phyloP scores from a whole-genome alignment of 2,888 invertebrate genomes.

The Alitta virens region DNA sequence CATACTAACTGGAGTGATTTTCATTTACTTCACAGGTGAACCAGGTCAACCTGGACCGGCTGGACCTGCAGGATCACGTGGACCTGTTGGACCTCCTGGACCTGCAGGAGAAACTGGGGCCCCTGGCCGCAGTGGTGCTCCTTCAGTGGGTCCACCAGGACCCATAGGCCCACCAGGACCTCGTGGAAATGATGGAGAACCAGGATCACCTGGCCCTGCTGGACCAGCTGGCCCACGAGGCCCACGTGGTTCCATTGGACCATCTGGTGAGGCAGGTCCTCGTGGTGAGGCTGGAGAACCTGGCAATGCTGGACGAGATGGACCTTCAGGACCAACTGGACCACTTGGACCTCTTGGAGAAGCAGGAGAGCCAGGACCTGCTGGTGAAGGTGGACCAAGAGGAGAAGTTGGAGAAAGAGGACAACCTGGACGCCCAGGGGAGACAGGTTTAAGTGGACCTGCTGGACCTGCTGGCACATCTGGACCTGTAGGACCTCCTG shows the following conservation, averaged over 20 bases:
- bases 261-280: conserved; percentile 18
- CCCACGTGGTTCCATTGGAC: background rate
- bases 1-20: background rate
- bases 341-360: conserved; percentile 20
- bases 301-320: conserved; percentile 28
- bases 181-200: background rate
- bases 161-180: conserved; percentile 12
- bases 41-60: conserved; percentile 16
- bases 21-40: background rate
- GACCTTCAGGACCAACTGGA: conserved; percentile 26
- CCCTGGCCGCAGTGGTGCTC: conserved; percentile 13
- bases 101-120: conserved; percentile 12
- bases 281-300: conserved; percentile 22
- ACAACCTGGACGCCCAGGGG: background rate
- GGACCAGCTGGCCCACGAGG: conserved; percentile 10
- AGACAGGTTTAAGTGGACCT: background rate
- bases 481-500: background rate
- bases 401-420: background rate
- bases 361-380: conserved; percentile 14
- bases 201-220: conserved; percentile 19
- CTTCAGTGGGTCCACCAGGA: conserved; percentile 22
- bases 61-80: conserved; percentile 35
- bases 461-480: conserved; percentile 5
- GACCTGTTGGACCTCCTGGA: conserved; percentile 14
- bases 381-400: conserved; percentile 2